These are phyloP conservation scores for Drosophila heteroneura DNA, from an alignment of 2,888 invertebrate genomes.

Conservation along the genomic window DNA sequence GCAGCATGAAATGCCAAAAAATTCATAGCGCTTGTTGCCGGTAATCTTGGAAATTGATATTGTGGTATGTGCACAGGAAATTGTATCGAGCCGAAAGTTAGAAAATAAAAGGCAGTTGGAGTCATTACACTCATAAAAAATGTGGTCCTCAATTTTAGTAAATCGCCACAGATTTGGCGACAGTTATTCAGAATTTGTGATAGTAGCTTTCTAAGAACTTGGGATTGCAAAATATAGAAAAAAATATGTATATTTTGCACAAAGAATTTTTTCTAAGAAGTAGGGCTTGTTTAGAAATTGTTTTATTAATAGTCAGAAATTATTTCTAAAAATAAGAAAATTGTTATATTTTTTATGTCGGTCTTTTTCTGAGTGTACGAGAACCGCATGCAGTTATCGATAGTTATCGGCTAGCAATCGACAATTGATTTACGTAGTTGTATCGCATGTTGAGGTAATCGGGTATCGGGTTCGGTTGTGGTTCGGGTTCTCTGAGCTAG, in stretches of 20 bases:
- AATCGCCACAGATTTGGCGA: not conserved
- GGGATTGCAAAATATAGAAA: not conserved
- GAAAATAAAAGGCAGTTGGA: conserved; percentile 19
- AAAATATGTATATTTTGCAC: too few species aligned
- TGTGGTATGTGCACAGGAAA: conserved; percentile 68
- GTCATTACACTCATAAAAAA: not conserved
- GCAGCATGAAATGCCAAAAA: conserved; percentile 46
- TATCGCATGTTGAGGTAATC: not conserved
- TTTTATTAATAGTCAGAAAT: not conserved
- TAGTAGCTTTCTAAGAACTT: not conserved
- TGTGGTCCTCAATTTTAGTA: not conserved
- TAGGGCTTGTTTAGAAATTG: not conserved
- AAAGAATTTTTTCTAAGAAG: not conserved
- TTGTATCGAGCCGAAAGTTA: conserved; percentile 49
- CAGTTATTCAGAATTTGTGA: not conserved
- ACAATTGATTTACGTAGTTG: conserved; percentile 40
- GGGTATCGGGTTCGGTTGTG: not conserved
- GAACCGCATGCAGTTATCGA: conserved; percentile 43
- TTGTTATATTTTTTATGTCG: not conserved
- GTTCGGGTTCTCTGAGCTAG: conserved; percentile 27
- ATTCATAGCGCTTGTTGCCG: conserved; percentile 9
- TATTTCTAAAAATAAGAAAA: not conserved
- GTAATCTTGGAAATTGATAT: conserved; percentile 71
- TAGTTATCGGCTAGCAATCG: conserved; percentile 27
- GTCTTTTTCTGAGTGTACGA: not conserved